phyloP scores from a whole-genome alignment of 1,140 invertebrate species.

The Uloborus diversus region DNA sequence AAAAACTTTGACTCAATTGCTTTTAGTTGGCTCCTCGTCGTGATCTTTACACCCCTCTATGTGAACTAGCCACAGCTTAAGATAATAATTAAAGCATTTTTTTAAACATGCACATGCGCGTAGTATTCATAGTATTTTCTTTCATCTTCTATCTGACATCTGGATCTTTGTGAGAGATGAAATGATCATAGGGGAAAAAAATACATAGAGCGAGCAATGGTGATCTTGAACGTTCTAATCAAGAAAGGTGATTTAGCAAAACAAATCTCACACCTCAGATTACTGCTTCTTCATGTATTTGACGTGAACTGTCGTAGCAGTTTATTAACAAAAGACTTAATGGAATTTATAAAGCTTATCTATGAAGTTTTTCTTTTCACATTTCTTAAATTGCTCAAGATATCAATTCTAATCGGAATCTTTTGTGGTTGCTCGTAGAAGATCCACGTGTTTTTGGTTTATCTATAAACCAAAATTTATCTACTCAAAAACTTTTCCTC shows the following conservation, averaged over 20 bases:
- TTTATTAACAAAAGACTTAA: not conserved
- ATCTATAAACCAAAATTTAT: not conserved
- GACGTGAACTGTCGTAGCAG: not conserved
- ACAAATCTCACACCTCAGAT: too few relatives aligned
- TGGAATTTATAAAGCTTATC: not conserved
- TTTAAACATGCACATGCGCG: too few relatives aligned
- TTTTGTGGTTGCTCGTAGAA: not conserved
- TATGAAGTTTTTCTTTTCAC: not conserved
- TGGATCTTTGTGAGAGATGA: too few relatives aligned
- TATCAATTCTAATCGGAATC: not conserved
- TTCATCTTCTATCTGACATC: too few relatives aligned
- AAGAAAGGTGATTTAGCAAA: too few relatives aligned
- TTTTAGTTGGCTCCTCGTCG: too few relatives aligned
- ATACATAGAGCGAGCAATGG: not conserved
- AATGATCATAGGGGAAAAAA: too few relatives aligned
- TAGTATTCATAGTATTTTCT: too few relatives aligned
- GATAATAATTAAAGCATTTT: too few relatives aligned
- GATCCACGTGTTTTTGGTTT: not conserved
- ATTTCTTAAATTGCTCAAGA: not conserved
- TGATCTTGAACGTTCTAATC: not conserved
- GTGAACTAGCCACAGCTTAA: too few relatives aligned
- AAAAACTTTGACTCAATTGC: too few relatives aligned
- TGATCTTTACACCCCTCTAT: too few relatives aligned
- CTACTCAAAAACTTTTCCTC: not conserved
- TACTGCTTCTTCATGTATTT: not conserved